phyloP scores from a whole-genome alignment of 37 sponge, comb jelly and placozoan species.

The Lycopodina hypogea region DNA sequence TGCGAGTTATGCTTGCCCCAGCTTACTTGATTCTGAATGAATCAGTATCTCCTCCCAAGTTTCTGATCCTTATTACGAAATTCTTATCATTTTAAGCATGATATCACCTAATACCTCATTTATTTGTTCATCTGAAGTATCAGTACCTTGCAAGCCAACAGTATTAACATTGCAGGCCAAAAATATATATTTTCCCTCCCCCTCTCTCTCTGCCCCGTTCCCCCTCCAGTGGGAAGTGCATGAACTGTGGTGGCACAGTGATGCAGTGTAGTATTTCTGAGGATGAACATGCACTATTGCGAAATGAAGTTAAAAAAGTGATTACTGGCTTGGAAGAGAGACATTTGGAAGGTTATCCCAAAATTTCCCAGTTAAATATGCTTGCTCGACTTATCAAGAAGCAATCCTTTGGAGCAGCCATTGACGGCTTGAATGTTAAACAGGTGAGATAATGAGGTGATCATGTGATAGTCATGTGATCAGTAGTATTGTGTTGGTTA shows the following conservation, averaged over 20 bases:
- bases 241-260: not conserved
- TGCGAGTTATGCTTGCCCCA: no score
- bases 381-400: not conserved
- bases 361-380: not conserved
- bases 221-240: not conserved
- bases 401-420: not conserved
- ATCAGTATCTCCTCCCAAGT: no score
- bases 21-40: no score
- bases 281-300: not conserved
- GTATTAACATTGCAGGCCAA: no score
- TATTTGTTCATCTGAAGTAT: no score
- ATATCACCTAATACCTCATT: no score
- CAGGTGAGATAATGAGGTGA: not conserved
- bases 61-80: no score
- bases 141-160: no score
- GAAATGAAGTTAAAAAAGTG: not conserved
- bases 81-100: no score
- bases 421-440: slow-evolving; percentile 15
- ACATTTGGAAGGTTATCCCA: not conserved
- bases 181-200: no score
- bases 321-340: not conserved
- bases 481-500: no score
- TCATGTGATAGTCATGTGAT: no score
- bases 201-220: not conserved
- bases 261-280: not conserved